Evolutionary conservation across 2,888 invertebrate species (phyloP), one percentile per base, ranked within the genome.

Genomic region (Augiades crinisus): DNA sequence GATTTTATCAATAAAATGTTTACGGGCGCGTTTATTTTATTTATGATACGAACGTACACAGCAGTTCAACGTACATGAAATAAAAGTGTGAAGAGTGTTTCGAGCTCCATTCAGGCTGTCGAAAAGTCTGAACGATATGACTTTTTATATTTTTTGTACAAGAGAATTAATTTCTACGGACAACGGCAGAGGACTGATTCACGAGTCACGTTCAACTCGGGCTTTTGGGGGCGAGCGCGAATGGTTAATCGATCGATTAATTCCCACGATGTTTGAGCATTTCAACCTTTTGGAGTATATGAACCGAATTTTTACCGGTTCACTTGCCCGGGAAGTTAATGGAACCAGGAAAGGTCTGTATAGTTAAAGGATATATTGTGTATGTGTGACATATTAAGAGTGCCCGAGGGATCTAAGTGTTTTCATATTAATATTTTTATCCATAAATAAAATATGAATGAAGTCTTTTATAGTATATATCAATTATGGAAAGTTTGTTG

Each of bases 191-290:
- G 72, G 74, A 77, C 78, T 68, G 73, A 74, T 75, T 72, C 74
- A 72, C 75, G 71, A 78, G 74, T 79, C 82, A 81, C 83, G 81
- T 83, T 75, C 78, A 75, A 79, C 75, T 81, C 80, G 75, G 80
- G 80, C 78, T 80, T 75, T 76, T 74, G 68, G 75, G 75, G 66
- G 71, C 69, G 67, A 77, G 72, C 72, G 70, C 72, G 75, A 86
- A 82, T 81, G 74, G 84, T 75, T 85, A 83, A 86, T 86, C 84
- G 82, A 84, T 80, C 78, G 83, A 85, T 83, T 85, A 84, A 81
- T 87, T 86, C 83, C 82, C 80, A 82, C 81, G 71, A 78, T 67
- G 73, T 76, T 81, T 81, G 78, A 76, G 73, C 83, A 75, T 72
- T 67, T 70, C 79, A 75, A 75, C 77, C 76, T 71, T 62, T 61